A percentile compares a stretch with the other conserved stretches of the same genome.
Conservation (phyloP, 2,797 vertebrate genomes). For the Arctocebus calabarensis region DNA sequence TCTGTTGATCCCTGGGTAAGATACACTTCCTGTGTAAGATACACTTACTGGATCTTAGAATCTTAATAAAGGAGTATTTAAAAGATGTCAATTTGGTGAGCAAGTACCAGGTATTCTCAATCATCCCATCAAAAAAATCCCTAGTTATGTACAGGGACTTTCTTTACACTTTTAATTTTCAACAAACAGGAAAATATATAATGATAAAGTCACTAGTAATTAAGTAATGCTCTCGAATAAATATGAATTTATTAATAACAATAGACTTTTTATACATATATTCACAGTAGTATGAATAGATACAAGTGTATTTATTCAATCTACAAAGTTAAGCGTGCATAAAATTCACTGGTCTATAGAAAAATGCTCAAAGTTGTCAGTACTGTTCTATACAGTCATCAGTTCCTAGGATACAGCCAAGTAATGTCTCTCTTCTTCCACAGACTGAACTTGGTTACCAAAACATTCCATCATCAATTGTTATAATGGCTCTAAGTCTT, state of each 20-base stretch:
- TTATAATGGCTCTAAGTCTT: background rate
- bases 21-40: background rate
- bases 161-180: background rate
- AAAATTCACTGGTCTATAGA: background rate
- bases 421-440: background rate
- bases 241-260: background rate
- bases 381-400: background rate
- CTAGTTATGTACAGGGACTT: background rate
- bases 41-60: background rate
- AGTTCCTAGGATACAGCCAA: background rate
- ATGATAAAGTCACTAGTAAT: background rate
- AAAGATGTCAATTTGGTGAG: background rate
- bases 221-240: background rate
- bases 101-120: background rate
- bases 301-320: background rate
- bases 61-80: background rate
- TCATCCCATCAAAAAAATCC: background rate
- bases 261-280: background rate
- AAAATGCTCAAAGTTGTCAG: background rate
- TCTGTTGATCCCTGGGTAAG: background rate
- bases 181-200: background rate
- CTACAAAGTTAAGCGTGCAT: background rate
- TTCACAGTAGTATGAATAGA: background rate
- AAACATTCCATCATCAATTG: background rate
- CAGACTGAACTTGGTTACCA: background rate